Conservation (phyloP, 1,140 invertebrate genomes). For the Brachionus paranguensis region DNA sequence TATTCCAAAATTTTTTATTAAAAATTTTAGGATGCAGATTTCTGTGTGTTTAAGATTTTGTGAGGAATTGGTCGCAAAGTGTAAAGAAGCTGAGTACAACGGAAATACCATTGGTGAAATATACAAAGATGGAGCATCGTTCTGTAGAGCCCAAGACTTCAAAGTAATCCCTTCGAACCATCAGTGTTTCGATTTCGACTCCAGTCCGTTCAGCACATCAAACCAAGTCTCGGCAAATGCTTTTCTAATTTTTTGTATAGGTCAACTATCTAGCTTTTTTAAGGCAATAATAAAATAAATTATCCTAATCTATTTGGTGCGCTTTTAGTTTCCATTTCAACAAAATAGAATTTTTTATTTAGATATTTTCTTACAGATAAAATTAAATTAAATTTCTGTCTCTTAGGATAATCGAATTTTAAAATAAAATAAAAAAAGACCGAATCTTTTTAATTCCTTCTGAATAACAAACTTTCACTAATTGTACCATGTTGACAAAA, state of each 20-base stretch:
- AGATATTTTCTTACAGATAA: not conserved
- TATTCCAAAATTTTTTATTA: not conserved
- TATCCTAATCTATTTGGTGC: not conserved
- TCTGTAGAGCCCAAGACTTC: constrained; percentile 54
- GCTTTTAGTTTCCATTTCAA: constrained; percentile 29
- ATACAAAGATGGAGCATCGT: constrained; percentile 49
- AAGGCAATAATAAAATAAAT: not conserved
- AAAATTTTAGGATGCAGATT: constrained; percentile 45
- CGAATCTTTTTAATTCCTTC: not conserved
- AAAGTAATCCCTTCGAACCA: constrained; percentile 47
- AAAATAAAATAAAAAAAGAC: not conserved
- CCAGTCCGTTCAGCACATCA: constrained; percentile 47
- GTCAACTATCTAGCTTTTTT: not conserved
- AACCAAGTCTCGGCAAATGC: not conserved
- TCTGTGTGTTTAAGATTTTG: constrained; percentile 53
- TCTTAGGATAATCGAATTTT: constrained; percentile 33
- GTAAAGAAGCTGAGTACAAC: constrained; percentile 48
- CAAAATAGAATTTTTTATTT: constrained; percentile 4
- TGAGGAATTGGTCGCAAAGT: constrained; percentile 48
- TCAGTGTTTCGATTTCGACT: constrained; percentile 54
- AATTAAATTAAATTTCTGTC: constrained; percentile 20
- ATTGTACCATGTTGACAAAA: not conserved
- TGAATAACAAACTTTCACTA: not conserved
- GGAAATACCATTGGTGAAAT: constrained; percentile 49
- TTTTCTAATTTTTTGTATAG: not conserved